Base-by-base conservation (phyloP, 2,113 vertebrate genomes). In the Numenius arquata region DNA sequence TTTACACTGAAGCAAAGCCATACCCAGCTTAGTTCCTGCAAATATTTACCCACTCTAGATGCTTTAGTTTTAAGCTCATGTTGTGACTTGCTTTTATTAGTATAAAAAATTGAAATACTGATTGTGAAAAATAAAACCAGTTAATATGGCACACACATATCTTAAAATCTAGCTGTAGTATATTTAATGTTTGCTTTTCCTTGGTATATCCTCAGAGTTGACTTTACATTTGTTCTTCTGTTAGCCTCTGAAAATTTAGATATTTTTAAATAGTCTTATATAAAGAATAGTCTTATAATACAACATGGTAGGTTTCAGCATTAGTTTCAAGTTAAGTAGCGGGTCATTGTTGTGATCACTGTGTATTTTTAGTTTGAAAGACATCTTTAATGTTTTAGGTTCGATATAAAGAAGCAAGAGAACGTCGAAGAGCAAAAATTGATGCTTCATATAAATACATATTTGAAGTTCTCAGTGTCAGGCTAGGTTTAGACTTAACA, bases 361-460 rank as follows among this genome's bases (percentile, higher is more conserved):
- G 11, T 48, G 8, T 32, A 30, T 93, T 91, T 68, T 92, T 55
- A 63, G 6, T 61, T 82, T 89, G 40, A 95, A 92, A 94, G 23
- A 32, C 11, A 6, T 76, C 32, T 95, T 92, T 68, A 58, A 55
- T 85, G 47, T 96, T 96, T 93, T 86, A 99, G 99, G 90, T 91
- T 85, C 98, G 91, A 85, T 98, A 95, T 58, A 97, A 95, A 97
- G 96, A 97, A 47, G 98, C 97, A 52, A 98, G 99, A 86, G 98
- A 99, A 91, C 36, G 29, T 72, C 96, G 98, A 70, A 98, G 81
- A 94, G 74, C 80, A 76, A 98, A 96, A 92, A 12, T 99, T 38
- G 97, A 98, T 45, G 27, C 97, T 88, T 93, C 81, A 26, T 98
- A 98, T 96, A 98, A 97, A 94, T 98, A 99, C 23, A 96, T 99